phyloP scores from a whole-genome alignment of 2,113 vertebrate genomes.

The Oenanthe melanoleuca region DNA sequence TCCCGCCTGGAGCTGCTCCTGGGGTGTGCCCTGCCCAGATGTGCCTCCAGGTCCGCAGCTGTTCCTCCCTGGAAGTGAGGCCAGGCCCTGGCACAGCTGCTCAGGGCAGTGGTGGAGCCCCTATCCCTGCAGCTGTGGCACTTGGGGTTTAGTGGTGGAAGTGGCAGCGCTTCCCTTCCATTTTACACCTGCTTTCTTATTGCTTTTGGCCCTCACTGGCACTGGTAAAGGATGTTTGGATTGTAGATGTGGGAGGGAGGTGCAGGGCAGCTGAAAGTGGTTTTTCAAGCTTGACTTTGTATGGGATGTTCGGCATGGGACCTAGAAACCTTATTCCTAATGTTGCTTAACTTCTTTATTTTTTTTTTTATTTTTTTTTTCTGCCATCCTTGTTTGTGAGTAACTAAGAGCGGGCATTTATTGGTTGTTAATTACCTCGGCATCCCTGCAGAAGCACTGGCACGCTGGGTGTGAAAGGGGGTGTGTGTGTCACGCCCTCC shows the following conservation, averaged over 20 bases:
- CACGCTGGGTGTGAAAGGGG: neutral
- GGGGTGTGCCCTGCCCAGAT: fast-evolving
- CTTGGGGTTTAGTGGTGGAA: neutral
- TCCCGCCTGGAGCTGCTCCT: neutral
- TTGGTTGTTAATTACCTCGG: neutral
- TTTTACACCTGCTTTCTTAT: neutral
- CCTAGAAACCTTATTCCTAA: neutral
- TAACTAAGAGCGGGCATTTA: fast-evolving
- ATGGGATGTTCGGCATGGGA: too few relatives aligned
- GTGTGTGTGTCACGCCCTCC: neutral
- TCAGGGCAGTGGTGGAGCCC: neutral
- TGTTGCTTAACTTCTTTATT: neutral
- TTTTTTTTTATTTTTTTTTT: neutral
- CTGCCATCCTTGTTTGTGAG: neutral
- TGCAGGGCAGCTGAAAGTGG: neutral
- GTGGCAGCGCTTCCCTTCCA: neutral
- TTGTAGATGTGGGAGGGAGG: neutral
- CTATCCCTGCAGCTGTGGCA: neutral
- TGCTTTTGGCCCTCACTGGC: neutral
- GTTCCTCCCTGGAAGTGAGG: neutral
- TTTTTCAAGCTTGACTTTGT: neutral
- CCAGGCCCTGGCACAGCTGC: neutral
- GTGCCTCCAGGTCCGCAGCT: neutral
- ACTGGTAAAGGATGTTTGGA: neutral
- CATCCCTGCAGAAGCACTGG: neutral